Evolutionary conservation across 2,113 vertebrate genomes (phyloP).

Genomic region (Muntiacus reevesi): DNA sequence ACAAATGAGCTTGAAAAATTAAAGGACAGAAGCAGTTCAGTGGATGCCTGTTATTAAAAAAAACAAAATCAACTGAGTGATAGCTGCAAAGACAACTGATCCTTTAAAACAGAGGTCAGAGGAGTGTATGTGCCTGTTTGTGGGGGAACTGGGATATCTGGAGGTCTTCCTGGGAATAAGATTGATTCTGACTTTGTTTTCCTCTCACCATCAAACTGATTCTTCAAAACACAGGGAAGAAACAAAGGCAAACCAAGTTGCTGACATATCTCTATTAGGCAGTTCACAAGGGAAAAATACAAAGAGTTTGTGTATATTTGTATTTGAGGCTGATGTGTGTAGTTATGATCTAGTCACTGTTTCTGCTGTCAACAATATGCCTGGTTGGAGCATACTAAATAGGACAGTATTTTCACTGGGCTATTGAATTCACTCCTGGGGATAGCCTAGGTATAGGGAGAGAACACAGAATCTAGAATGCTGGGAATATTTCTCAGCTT

Average conservation of each 20-base stretch:
- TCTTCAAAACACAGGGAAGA: not conserved
- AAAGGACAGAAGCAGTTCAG: not conserved
- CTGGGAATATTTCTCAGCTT: slow-evolving; percentile 41
- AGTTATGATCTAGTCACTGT: not conserved
- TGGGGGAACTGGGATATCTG: not conserved
- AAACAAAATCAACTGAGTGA: not conserved
- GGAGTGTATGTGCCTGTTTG: not conserved
- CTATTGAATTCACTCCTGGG: not conserved
- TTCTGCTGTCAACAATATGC: not conserved
- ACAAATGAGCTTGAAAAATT: not conserved
- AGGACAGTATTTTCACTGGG: not conserved
- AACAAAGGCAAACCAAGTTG: not conserved
- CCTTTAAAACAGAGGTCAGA: not conserved
- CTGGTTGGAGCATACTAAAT: not conserved
- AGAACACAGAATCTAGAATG: not conserved
- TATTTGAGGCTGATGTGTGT: not conserved
- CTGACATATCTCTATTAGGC: not conserved
- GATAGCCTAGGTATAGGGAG: not conserved
- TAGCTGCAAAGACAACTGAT: not conserved
- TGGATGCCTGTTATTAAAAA: not conserved
- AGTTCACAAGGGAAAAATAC: not conserved
- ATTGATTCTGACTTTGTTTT: not conserved
- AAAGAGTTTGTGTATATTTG: not conserved
- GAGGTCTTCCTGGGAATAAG: not conserved
- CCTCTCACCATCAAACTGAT: not conserved